phyloP scores from a whole-genome alignment of 2,113 vertebrate species.

The Hystrix brachyura region DNA sequence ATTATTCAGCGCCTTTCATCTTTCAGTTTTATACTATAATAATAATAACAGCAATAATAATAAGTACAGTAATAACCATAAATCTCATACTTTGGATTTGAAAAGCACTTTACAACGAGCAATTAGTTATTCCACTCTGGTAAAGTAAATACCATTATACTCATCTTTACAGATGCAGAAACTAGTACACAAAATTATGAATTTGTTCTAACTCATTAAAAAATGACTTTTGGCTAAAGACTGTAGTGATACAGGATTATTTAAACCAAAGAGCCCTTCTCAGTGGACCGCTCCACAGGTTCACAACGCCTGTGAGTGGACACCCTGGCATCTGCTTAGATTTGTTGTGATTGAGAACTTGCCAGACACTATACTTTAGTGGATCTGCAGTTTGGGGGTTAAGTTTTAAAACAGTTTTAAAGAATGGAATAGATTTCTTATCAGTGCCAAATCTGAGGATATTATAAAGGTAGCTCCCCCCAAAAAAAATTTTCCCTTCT shows the following conservation, averaged over 20 bases:
- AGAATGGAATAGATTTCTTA: not conserved
- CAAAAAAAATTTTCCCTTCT: not conserved
- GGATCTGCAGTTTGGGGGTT: not conserved
- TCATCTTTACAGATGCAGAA: slow-evolving; percentile 58
- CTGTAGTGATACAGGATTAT: not conserved
- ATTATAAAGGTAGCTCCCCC: not conserved
- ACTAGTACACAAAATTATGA: slow-evolving; percentile 53
- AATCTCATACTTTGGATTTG: slow-evolving; percentile 66
- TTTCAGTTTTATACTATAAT: slow-evolving; percentile 57
- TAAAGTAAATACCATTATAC: slow-evolving; percentile 43
- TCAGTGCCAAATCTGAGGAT: not conserved
- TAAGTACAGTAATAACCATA: slow-evolving; percentile 62
- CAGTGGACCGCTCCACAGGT: no score
- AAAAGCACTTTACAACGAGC: slow-evolving; percentile 66
- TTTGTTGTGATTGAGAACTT: not conserved
- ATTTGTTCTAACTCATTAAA: slow-evolving; percentile 53
- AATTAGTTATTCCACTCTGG: slow-evolving; percentile 64
- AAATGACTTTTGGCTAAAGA: slow-evolving; percentile 10
- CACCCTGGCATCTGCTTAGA: not conserved
- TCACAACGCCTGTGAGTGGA: not conserved
- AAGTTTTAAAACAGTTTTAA: not conserved
- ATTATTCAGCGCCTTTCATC: slow-evolving; percentile 69
- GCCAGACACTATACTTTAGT: accelerated
- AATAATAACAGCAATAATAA: slow-evolving; percentile 57
- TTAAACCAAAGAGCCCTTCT: not conserved